Evolutionary conservation across 2,888 invertebrate species (phyloP), one percentile per base, ranked within the genome.

Genomic region (Callyntrura guangdongensis): DNA sequence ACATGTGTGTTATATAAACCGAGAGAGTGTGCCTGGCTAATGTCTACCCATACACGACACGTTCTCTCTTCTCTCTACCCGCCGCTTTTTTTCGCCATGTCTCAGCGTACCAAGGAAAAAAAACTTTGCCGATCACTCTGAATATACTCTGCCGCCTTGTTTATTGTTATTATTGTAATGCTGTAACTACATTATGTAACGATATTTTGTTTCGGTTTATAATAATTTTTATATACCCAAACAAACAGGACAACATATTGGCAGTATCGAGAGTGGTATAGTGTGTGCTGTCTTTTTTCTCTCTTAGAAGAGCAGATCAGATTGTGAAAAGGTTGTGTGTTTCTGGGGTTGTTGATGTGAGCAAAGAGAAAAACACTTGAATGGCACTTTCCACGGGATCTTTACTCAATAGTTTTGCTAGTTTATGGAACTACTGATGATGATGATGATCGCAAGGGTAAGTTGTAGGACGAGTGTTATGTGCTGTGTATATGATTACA

Each of bases 321-420:
- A 14, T 59, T 59, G 59, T 59, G 9, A 59, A 59, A 59, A 59
- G 59, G 14, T 14, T 17, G 12, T 59, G 17, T 17, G 59, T 14
- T 17, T 59, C 17, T 59, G 14, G 2, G 1, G 59, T 8, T 59
- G 59, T 8, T 17, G 59, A 59, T 14, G 59, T 59, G 17, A 59
- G 59, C 67, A 59, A 59, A 59, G 17, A 59, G 17, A 59, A 81
- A 81, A 56, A 22, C 81, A 64, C 83, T 83, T 83, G 83, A 83
- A 64, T 47, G 59, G 25, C 59, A 56, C 81, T 81, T 77, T 59
- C 47, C 27, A 59, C 81, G 56, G 81, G 81, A 81, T 81, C 81
- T 81, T 56, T 81, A 81, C 81, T 36, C 81, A 81, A 81, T 56
- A 81, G 81, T 81, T 81, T 74, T 81, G 11, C 59, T 45, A n/a